Percentiles rank a stretch among this genome's conserved stretches.
Conservation (phyloP, 2,888 invertebrate species). For the Phasia obesa region DNA sequence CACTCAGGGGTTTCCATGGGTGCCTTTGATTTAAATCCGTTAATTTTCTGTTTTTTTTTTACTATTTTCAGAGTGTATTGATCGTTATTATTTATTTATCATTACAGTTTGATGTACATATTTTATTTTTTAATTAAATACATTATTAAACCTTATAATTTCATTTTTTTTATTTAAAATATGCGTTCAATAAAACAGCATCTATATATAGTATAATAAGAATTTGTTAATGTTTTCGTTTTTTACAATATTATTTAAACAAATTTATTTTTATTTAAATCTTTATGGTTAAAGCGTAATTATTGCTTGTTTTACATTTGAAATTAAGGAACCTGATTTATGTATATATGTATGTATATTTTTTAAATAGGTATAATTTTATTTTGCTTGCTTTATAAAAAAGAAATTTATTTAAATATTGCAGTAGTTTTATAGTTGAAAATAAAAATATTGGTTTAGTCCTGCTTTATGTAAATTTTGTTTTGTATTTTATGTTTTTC, state of each 20-base stretch:
- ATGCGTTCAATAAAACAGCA: constrained; percentile 71
- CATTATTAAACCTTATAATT: constrained; percentile 6
- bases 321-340: constrained; percentile 77
- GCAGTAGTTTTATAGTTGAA: constrained; percentile 38
- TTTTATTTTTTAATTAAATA: background rate
- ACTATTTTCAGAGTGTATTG: too few species aligned
- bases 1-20: too few species aligned
- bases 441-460: constrained; percentile 44
- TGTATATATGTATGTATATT: constrained; percentile 9
- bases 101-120: background rate
- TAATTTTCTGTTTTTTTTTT: too few species aligned
- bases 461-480: constrained; percentile 35
- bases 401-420: constrained; percentile 43
- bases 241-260: constrained; percentile 13
- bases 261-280: constrained; percentile 36
- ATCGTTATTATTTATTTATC: background rate
- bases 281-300: constrained; percentile 68
- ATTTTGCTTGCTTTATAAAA: constrained; percentile 21
- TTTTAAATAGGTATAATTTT: constrained; percentile 12
- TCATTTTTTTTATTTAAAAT: constrained; percentile 39
- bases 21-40: too few species aligned
- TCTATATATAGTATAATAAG: constrained; percentile 41
- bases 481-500: constrained; percentile 11
- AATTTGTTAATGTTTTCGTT: constrained; percentile 22
- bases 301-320: constrained; percentile 76